phyloP scores from a whole-genome alignment of 2,888 invertebrate species.

The Meliscaeva auricollis region DNA sequence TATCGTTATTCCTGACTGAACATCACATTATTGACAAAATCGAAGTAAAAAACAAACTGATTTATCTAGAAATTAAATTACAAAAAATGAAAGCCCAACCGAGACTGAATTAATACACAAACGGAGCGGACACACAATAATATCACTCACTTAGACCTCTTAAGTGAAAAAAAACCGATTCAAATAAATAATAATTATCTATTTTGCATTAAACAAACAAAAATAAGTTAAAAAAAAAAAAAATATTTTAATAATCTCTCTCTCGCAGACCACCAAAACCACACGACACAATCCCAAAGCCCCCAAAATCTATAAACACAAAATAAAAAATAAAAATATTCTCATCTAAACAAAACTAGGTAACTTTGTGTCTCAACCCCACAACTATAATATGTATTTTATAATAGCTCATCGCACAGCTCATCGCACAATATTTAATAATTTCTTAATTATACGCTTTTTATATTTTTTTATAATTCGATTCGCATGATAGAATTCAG shows the following conservation, averaged over 20 bases:
- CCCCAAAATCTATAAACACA: background rate
- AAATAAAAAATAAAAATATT: background rate
- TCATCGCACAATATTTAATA: conserved; percentile 74
- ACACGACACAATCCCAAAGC: background rate
- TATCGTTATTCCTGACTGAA: too few species aligned
- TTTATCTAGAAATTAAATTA: background rate
- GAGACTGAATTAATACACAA: background rate
- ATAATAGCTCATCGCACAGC: too few species aligned
- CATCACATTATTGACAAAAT: too few species aligned
- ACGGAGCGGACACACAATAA: background rate
- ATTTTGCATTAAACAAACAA: background rate
- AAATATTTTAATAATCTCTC: background rate
- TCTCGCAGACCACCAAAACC: conserved; percentile 10
- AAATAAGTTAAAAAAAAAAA: too few species aligned
- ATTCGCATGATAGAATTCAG: conserved; percentile 82
- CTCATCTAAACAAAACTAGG: background rate
- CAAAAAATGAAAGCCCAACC: background rate
- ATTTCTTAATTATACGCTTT: conserved; percentile 77
- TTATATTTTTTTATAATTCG: conserved; percentile 82
- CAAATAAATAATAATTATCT: background rate
- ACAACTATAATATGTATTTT: too few species aligned
- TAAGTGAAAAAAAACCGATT: background rate
- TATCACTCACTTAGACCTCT: background rate
- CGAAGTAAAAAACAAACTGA: background rate
- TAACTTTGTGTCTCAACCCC: too few species aligned